Percentiles rank a stretch among this genome's conserved stretches.
phyloP scores from a whole-genome alignment of 2,888 invertebrate species.

The Drosophila peninsularis region DNA sequence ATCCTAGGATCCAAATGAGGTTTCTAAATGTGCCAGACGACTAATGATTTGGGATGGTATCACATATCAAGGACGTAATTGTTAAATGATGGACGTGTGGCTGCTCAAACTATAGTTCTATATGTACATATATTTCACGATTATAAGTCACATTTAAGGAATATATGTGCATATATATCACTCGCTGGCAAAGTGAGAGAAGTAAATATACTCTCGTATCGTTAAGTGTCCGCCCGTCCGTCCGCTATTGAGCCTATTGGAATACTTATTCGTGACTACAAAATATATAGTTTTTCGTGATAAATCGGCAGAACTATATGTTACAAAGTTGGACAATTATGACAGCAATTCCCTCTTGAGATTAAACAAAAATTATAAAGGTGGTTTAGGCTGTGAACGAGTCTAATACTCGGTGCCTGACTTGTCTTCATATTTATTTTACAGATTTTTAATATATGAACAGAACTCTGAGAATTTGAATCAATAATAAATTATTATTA shows the following conservation, averaged over 20 bases:
- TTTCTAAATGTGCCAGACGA: not conserved
- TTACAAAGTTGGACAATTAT: too few relatives aligned
- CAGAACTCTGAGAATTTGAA: too few relatives aligned
- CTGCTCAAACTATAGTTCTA: not conserved
- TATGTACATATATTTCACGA: not conserved
- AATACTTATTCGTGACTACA: too few relatives aligned
- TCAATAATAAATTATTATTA: too few relatives aligned
- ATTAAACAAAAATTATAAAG: too few relatives aligned
- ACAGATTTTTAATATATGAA: not conserved
- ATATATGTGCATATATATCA: not conserved
- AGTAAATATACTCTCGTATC: too few relatives aligned
- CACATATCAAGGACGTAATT: conserved; percentile 44
- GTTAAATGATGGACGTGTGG: conserved; percentile 4
- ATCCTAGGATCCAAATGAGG: not conserved
- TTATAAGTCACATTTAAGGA: not conserved
- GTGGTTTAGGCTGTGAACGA: too few relatives aligned
- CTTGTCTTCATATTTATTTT: not conserved
- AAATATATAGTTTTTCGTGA: not conserved
- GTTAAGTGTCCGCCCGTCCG: too few relatives aligned
- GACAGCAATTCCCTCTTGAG: too few relatives aligned
- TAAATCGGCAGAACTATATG: not conserved
- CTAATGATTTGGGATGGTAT: conserved; percentile 22
- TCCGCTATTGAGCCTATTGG: too few relatives aligned
- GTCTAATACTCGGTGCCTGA: not conserved
- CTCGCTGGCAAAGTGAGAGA: too few relatives aligned